Conservation (phyloP, 2,888 invertebrate species). For the Crematogaster levior region DNA sequence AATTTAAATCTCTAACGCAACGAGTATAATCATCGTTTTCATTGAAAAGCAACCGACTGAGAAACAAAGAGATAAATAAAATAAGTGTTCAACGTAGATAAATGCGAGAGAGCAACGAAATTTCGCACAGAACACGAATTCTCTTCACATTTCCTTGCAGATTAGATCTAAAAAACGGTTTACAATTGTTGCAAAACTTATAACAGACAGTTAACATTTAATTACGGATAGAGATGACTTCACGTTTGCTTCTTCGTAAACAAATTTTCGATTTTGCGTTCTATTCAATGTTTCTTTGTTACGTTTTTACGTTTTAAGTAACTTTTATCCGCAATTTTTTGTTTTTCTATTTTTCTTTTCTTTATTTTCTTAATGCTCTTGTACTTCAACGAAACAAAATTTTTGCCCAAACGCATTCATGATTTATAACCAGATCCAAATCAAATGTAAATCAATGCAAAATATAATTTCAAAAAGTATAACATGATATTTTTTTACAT, state of each 20-base stretch:
- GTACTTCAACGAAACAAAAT: not conserved
- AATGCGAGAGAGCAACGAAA: not conserved
- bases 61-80: slow-evolving; percentile 35
- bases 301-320: not conserved
- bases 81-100: not conserved
- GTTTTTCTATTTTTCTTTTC: not conserved
- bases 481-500: not conserved
- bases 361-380: not conserved
- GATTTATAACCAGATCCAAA: not conserved
- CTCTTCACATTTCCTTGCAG: not conserved
- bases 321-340: not conserved
- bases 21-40: slow-evolving; percentile 65
- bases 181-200: not conserved
- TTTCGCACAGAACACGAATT: not conserved
- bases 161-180: not conserved
- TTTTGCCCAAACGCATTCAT: not conserved
- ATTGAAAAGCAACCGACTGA: slow-evolving; percentile 46
- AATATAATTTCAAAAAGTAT: not conserved
- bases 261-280: not conserved
- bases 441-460: not conserved
- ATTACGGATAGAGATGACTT: not conserved
- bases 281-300: not conserved
- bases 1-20: slow-evolving; percentile 55
- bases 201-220: not conserved
- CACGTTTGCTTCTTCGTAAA: not conserved